Base-by-base conservation (phyloP, 1,140 invertebrate genomes). In the Choristoneura fumiferana region DNA sequence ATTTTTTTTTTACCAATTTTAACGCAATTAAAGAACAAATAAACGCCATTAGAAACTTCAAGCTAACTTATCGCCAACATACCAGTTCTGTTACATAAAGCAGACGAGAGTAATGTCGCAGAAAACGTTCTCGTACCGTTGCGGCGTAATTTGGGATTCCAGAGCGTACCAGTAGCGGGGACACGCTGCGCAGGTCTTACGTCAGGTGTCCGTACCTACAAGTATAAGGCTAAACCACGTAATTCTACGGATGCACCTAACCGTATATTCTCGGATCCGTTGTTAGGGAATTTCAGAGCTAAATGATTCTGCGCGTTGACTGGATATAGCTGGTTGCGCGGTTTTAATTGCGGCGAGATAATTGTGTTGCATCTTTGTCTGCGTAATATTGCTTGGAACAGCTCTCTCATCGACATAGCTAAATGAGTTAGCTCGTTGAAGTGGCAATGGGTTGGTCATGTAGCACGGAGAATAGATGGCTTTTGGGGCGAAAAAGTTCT, bases 21-120 rank as follows among this genome's bases (percentile, higher is more conserved):
- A n/a, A n/a, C n/a, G n/a, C n/a, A n/a, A n/a, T n/a, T n/a, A n/a
- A n/a, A n/a, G n/a, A n/a, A n/a, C n/a, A n/a, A n/a, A n/a, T n/a
- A n/a, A n/a, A n/a, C n/a, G n/a, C n/a, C n/a, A n/a, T n/a, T n/a
- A n/a, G n/a, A n/a, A n/a, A n/a, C n/a, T n/a, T n/a, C n/a, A n/a
- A n/a, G n/a, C 17, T 17, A 49, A 49, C 18, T 49, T 49, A 49
- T 49, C 43, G 22, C 22, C 43, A 17, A 49, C 43, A 49, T 49
- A 49, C 22, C 43, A 49, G 18, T 17, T 17, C 43, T 49, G 43
- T 22, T 22, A 49, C 43, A 49, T 49, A 49, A 49, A 49, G 18
- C 43, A 49, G 43, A 17, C 43, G 15, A 29, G 43, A 49, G 43
- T 49, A 22, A 49, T 49, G 43, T 49, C 43, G 43, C 43, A 49